phyloP scores from a whole-genome alignment of 2,113 vertebrate genomes.

The Chaetorhynchus papuensis region DNA sequence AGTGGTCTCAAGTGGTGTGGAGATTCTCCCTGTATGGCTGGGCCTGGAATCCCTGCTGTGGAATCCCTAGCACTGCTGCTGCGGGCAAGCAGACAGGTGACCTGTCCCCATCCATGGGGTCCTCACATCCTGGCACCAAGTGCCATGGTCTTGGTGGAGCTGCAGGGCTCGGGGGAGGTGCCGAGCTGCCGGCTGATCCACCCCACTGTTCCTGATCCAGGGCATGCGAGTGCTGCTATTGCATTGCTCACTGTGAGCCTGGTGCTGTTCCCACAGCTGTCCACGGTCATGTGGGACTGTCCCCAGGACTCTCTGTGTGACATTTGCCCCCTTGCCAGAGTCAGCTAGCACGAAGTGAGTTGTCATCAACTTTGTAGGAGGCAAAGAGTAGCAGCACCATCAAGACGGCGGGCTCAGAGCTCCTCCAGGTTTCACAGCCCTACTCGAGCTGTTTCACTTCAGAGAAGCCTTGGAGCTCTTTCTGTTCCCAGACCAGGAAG shows the following conservation, averaged over 20 bases:
- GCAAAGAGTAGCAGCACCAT: background rate
- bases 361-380: background rate
- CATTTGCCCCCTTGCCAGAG: background rate
- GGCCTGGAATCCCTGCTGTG: background rate
- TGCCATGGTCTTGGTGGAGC: accelerated
- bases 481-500: background rate
- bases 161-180: background rate
- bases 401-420: background rate
- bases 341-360: background rate
- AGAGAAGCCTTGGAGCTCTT: background rate
- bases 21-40: background rate
- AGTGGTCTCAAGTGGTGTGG: accelerated
- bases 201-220: background rate
- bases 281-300: accelerated
- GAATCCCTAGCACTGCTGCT: background rate
- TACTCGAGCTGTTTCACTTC: accelerated
- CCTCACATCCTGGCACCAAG: background rate
- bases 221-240: background rate
- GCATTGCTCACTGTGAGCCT: background rate
- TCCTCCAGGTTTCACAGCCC: background rate
- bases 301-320: background rate
- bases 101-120: background rate
- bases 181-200: background rate
- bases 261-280: background rate
- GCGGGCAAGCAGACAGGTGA: accelerated